Conservation (phyloP, 2,797 vertebrate genomes). For the Rhincodon typus region DNA sequence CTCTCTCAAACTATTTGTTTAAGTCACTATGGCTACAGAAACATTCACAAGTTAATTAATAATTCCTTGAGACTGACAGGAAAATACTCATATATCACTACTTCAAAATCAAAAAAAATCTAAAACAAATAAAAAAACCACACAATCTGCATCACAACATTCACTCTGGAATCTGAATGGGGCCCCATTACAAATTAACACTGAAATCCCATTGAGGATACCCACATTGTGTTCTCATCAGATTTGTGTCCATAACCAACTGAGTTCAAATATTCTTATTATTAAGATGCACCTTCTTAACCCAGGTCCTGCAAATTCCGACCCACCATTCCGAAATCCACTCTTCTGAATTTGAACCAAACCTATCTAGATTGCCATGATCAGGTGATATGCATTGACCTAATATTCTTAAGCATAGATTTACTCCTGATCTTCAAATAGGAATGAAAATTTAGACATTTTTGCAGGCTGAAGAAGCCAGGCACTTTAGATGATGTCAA, state of each 20-base stretch:
- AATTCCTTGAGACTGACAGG: too few species aligned
- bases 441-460: too few species aligned
- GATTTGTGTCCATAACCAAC: neutral
- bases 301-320: neutral
- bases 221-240: neutral
- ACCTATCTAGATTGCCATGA: neutral
- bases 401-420: neutral
- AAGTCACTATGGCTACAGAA: too few species aligned
- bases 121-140: too few species aligned
- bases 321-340: neutral
- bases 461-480: too few species aligned
- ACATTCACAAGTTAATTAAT: too few species aligned
- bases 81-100: too few species aligned
- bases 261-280: too few species aligned
- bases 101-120: too few species aligned
- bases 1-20: too few species aligned
- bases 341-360: neutral
- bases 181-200: neutral
- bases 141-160: too few species aligned
- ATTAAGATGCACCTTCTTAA: neutral
- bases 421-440: neutral
- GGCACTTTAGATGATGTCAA: too few species aligned
- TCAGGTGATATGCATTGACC: neutral
- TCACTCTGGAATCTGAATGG: neutral
- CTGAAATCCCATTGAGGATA: neutral